Base-by-base conservation (phyloP, 2,113 vertebrate species). In the Microcebus griseorufus region DNA sequence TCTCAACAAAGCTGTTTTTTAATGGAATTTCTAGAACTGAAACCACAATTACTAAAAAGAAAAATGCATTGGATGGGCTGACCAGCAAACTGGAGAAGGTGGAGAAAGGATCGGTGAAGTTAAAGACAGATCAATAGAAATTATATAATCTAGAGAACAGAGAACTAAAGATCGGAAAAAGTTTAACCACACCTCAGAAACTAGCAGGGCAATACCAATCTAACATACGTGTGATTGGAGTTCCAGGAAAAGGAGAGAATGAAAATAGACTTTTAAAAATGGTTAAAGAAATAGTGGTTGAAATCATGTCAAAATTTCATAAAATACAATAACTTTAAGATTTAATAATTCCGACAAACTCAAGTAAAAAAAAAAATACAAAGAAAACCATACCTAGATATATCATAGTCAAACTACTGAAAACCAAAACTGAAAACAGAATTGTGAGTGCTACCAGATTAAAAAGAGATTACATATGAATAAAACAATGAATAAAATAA, bases 21-120 rank as follows among this genome's bases (percentile, higher is more conserved):
- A 81, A 65, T 73, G 60, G 18, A 89, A 89, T 62, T 93, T 67
- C 65, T 90, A 76, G 85, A 96, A 90, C n/a, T 93, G 34, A 90
- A 55, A 82, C 29, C 51, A 42, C 0, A 78, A n/a, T 64, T 53
- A 48, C 37, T n/a, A 67, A 72, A n/a, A 78, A 84, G 55, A 82
- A 78, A 86, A 55, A 83, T 80, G 45, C 10, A 51, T 5, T 11
- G 3, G 48, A 42, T 79, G 27, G 75, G 53, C n/a, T 62, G 88
- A 42, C 85, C 22, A 88, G 60, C 55, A 94, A 88, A 89, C 27
- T 58, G 45, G 37, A 75, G 18, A 93, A 32, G 18, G 75, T 22
- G 91, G 80, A 88, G n/a, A 78, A 97, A 82, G 29, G 23, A 55
- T 48, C 53, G 58, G 27, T 72, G 20, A 89, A 85, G 13, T 62